These are phyloP conservation scores for Meandrina meandrites DNA, from an alignment of 92 coral and sea anemone genomes.

Conservation along the genomic window DNA sequence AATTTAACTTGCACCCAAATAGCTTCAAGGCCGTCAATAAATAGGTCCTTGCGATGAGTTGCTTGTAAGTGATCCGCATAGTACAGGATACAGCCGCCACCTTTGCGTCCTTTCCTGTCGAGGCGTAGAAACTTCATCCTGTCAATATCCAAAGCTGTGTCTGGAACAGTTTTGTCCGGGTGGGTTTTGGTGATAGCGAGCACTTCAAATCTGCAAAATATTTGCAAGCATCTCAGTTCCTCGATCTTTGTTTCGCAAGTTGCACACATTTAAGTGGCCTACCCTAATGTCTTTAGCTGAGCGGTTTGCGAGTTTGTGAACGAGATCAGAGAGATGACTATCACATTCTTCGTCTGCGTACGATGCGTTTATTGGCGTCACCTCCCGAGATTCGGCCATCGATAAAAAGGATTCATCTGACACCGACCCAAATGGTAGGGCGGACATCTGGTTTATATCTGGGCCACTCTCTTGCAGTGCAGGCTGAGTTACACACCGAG, in stretches of 20 bases:
- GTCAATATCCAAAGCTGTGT: background rate
- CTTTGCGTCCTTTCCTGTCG: constrained; percentile 26
- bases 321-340: background rate
- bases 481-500: background rate
- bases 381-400: too few relatives aligned
- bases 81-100: constrained; percentile 32
- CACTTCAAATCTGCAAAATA: constrained; percentile 16
- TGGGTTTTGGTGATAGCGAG: constrained; percentile 42
- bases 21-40: constrained; percentile 19
- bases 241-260: constrained; percentile 48
- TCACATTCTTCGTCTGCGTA: background rate
- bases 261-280: constrained; percentile 38
- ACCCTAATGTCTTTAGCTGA: constrained; percentile 31
- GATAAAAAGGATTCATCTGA: background rate
- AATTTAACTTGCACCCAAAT: constrained; percentile 48
- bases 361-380: too few relatives aligned
- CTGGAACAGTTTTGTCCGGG: background rate
- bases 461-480: background rate
- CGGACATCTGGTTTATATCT: background rate
- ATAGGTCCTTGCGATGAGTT: constrained; percentile 34
- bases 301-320: background rate
- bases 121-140: constrained; percentile 20
- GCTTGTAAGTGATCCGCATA: constrained; percentile 48
- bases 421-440: background rate
- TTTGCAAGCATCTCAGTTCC: constrained; percentile 20